Evolutionary conservation across 2,113 vertebrate genomes (phyloP).

Genomic region (Dicrurus megarhynchus): DNA sequence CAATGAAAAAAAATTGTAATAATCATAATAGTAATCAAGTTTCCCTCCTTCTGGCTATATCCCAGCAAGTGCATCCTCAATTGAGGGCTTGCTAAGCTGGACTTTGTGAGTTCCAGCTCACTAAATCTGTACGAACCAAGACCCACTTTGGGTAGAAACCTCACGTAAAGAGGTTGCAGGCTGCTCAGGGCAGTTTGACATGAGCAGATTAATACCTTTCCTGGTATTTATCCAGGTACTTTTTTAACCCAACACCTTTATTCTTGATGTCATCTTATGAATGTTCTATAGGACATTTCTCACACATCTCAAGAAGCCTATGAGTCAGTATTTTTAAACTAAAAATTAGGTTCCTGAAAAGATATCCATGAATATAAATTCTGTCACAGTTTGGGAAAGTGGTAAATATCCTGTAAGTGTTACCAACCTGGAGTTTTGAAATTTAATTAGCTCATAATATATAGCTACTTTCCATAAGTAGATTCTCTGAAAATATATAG

Average conservation of each 20-base stretch:
- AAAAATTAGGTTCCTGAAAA: conserved; percentile 17
- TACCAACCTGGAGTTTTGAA: background rate
- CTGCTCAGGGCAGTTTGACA: background rate
- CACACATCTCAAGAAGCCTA: background rate
- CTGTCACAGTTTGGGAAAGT: background rate
- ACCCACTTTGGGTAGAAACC: background rate
- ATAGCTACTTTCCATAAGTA: background rate
- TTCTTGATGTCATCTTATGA: background rate
- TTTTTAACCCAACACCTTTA: conserved; percentile 10
- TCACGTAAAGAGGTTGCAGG: background rate
- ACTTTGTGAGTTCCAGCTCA: background rate
- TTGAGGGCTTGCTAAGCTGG: background rate
- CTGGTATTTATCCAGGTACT: background rate
- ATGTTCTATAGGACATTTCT: background rate
- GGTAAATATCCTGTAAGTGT: conserved; percentile 38
- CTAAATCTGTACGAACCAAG: background rate
- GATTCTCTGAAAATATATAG: background rate
- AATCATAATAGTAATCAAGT: background rate
- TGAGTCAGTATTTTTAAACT: conserved; percentile 40
- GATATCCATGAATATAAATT: conserved; percentile 31
- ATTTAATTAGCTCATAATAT: background rate
- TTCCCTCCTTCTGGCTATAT: background rate
- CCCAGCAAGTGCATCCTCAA: background rate
- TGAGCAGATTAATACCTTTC: background rate
- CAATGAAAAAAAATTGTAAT: background rate